Percentiles rank a stretch among this genome's conserved stretches.
Evolutionary conservation across 2,113 vertebrate genomes (phyloP).

Genomic region (Alexandromys fortis): DNA sequence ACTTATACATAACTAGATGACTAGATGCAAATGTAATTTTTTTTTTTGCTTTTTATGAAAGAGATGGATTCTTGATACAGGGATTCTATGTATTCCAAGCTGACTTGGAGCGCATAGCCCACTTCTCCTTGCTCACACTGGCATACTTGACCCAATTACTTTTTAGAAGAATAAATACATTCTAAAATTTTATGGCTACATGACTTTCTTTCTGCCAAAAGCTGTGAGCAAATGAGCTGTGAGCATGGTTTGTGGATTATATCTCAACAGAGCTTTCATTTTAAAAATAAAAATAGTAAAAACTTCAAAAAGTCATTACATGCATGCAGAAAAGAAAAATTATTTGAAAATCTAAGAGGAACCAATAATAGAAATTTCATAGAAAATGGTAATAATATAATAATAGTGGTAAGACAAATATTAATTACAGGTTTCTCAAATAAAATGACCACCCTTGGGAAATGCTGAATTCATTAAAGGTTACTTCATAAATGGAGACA

Average conservation of each 20-base stretch:
- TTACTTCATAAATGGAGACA: neutral
- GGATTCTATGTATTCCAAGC: neutral
- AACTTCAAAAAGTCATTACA: neutral
- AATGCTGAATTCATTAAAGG: conserved; percentile 3
- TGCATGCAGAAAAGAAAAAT: neutral
- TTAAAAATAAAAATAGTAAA: neutral
- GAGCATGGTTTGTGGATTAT: neutral
- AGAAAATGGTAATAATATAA: neutral
- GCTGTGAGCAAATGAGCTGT: neutral
- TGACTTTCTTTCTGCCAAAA: neutral
- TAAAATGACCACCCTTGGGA: neutral
- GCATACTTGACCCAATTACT: neutral
- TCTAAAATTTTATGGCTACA: neutral
- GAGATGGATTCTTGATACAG: no score
- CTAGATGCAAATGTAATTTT: no score
- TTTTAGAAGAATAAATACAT: neutral
- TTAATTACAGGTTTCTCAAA: neutral
- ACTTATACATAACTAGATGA: no score
- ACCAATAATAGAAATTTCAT: neutral
- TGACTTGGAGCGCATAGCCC: neutral
- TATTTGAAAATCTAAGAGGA: neutral
- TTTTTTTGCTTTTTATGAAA: no score
- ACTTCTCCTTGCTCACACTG: neutral
- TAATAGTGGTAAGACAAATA: neutral
- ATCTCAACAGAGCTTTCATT: neutral